These are phyloP conservation scores for Heliangelus exortis DNA, from an alignment of 2,797 vertebrate genomes.

Conservation along the genomic window DNA sequence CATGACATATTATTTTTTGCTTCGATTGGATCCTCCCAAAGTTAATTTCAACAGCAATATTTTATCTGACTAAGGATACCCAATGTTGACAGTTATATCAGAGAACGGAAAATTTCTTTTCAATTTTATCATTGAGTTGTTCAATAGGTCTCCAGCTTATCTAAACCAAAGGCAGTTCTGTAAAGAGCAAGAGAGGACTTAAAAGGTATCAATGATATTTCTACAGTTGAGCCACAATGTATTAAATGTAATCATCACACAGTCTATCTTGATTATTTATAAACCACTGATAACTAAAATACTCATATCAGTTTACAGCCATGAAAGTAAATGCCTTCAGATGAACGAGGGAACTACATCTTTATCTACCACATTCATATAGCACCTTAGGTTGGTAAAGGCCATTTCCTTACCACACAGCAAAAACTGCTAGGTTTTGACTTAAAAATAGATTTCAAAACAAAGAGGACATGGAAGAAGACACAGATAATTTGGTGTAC, in stretches of 20 bases:
- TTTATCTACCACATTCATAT: not conserved
- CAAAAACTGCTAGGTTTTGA: not conserved
- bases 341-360: not conserved
- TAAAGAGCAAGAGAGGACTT: not conserved
- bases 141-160: not conserved
- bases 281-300: not conserved
- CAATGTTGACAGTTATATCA: not conserved
- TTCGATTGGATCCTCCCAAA: not conserved
- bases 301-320: not conserved
- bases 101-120: not conserved
- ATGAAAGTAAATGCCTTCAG: not conserved
- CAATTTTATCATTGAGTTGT: not conserved
- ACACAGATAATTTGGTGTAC: not conserved
- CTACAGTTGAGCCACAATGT: not conserved
- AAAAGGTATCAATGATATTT: not conserved
- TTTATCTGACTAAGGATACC: not conserved
- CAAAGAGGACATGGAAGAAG: not conserved
- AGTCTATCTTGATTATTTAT: not conserved
- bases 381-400: not conserved
- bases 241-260: not conserved
- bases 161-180: not conserved
- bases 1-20: not conserved
- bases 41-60: not conserved
- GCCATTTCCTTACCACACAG: not conserved
- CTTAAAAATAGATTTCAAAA: not conserved